Base-by-base conservation (phyloP, 2,113 vertebrate genomes). In the Desmodus rotundus region DNA sequence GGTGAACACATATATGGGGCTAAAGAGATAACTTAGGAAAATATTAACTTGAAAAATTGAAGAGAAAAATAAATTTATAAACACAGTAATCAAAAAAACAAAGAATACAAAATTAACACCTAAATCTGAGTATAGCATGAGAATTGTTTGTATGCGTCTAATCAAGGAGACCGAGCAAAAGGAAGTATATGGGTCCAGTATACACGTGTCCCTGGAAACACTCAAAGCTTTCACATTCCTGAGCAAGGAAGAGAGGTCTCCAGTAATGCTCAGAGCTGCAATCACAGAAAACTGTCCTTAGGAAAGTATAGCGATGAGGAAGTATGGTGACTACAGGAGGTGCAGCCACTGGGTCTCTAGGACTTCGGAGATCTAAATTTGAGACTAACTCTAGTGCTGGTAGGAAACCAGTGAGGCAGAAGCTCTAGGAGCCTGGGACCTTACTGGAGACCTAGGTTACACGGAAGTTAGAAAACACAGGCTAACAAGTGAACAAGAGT, bases 31-130 rank as follows among this genome's bases (percentile, higher is more conserved):
- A 94, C 52, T 28, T 47, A 78, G 87, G 87, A 93, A 91, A 88
- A 83, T 24, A 86, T 10, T 93, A 89, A 95, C 19, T 87, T 91
- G 36, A 68, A 84, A 96, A 93, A 77, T 11, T 54, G 36, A 56
- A 22, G 13, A 76, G 33, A 82, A 93, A 91, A 90, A 63, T 70
- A 76, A 43, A 70, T 45, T 14, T 91, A 50, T n/a, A 70, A 86
- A 58, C 36, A 86, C 5, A 87, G 50, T 70, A 81, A 82, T 65
- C 31, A 81, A 88, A 92, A 95, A 14, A 77, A 77, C 4, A 54
- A 86, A 83, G 6, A 90, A 38, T 38, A 85, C 17, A 96, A 93
- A 86, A 65, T 58, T 38, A 87, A 87, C 50, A 94, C 6, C 33
- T 47, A 65, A 56, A 72, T 41, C 45, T 94, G 43, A 87, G 36